Evolutionary conservation across 2,113 vertebrate genomes (phyloP), one percentile per base, ranked within the genome.

Genomic region (Nothoprocta pentlandii): DNA sequence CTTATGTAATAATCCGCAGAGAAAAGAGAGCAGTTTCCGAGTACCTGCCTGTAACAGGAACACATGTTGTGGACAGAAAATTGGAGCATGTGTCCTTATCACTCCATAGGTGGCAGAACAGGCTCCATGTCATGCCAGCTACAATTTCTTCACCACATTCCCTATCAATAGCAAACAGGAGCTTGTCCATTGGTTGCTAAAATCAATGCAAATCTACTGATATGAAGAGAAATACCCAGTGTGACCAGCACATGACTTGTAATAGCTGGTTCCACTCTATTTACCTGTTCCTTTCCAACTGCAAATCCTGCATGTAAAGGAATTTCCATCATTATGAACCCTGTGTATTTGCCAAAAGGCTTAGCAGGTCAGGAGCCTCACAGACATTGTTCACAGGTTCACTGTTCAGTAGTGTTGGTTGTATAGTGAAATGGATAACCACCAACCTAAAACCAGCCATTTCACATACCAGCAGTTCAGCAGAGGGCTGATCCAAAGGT

Each of bases 81-180:
- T 0, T 6, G 53, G 19, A 79, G 2, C 21, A 73, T 28, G 22
- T 4, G 13, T 36, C 20, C 64, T 51, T 25, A 39, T 1, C 1
- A 1, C 56, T 47, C 56, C 26, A 22, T 32, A 21, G 26, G 51
- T 42, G 11, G n/a, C 5, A 46, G 74, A 28, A 56, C 34, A 91
- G 44, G 16, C 28, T 56, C 32, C 47, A 32, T 28, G 28, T 17
- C 36, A 21, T 17, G 5, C 14, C 66, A 92, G 17, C 47, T 61
- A 17, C 16, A 5, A 26, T 32, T 92, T 63, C 80, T 84, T 73
- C 53, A 44, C 20, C 87, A 54, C 28, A 12, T 77, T 49, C 6
- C 14, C 62, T 56, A 39, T 16, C 47, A 61, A 78, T 14, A 80
- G 66, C 51, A 76, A 68, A 58, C 53, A 25, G 36, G 32, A 53